These are phyloP conservation scores for Motacilla tschutschensis DNA, from an alignment of 2,113 vertebrate species.

Conservation along the genomic window DNA sequence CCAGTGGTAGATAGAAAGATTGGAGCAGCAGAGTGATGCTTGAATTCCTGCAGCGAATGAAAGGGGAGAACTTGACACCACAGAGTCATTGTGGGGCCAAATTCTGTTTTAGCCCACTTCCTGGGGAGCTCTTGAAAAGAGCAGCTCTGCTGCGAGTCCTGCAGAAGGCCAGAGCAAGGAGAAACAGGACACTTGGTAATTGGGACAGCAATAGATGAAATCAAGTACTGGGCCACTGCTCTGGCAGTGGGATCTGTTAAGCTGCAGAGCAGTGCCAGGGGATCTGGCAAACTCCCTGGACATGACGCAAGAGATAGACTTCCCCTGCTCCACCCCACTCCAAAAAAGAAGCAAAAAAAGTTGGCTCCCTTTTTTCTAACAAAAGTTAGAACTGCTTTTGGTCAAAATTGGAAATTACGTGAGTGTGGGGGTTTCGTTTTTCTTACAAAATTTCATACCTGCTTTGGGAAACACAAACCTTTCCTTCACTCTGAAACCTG, in stretches of 20 bases:
- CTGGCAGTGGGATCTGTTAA: background rate
- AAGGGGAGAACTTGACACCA: slow-evolving; percentile 11
- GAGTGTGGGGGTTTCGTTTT: background rate
- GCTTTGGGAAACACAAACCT: background rate
- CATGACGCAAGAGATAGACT: background rate
- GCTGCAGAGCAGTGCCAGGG: slow-evolving; percentile 8
- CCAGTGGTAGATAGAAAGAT: slow-evolving; percentile 33
- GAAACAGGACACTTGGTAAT: background rate
- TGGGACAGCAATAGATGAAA: background rate
- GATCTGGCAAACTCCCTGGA: background rate
- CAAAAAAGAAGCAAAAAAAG: background rate
- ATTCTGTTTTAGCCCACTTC: slow-evolving; percentile 6
- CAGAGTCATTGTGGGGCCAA: background rate
- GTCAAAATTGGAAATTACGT: background rate
- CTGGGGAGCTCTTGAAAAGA: background rate
- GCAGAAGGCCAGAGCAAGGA: slow-evolving; percentile 6
- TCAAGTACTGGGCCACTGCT: background rate
- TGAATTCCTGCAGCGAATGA: slow-evolving; percentile 37
- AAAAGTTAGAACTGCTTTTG: background rate
- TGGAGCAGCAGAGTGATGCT: slow-evolving; percentile 13
- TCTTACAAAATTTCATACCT: background rate
- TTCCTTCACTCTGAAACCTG: background rate
- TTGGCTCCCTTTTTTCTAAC: background rate
- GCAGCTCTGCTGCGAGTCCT: background rate
- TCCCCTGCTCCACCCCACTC: background rate